Percentiles rank a stretch among this genome's conserved stretches.
Evolutionary conservation across 2,888 invertebrate genomes (phyloP).

Genomic region (Dioctria linearis): DNA sequence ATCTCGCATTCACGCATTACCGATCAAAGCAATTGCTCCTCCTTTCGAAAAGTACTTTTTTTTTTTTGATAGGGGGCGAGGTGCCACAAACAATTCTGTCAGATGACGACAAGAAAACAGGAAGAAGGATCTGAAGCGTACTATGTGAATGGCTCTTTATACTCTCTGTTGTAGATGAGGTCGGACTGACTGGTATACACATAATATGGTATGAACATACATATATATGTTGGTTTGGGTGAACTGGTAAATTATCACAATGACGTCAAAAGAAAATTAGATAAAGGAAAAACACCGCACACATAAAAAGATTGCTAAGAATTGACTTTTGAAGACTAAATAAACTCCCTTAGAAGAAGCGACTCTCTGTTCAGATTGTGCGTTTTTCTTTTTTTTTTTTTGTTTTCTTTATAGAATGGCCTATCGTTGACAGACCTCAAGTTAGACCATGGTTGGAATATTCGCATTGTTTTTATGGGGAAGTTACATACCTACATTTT

Average conservation of each 20-base stretch:
- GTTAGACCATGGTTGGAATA: too few relatives aligned
- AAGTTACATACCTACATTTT: too few relatives aligned
- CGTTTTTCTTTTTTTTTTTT: too few relatives aligned
- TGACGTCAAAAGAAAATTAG: constrained; percentile 50
- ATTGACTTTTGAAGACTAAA: constrained; percentile 19
- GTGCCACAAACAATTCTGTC: constrained; percentile 54
- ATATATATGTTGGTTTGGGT: not conserved
- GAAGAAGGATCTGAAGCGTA: constrained; percentile 9
- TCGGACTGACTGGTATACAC: not conserved
- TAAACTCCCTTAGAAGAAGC: not conserved
- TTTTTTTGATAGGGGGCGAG: constrained; percentile 19
- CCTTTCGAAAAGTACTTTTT: not conserved
- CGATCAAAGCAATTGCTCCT: constrained; percentile 51
- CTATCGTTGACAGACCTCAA: too few relatives aligned
- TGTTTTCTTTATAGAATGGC: too few relatives aligned
- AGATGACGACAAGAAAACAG: constrained; percentile 5
- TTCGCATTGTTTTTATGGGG: too few relatives aligned
- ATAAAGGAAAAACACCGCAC: constrained; percentile 46
- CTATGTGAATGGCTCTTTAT: constrained; percentile 6
- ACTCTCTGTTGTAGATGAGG: not conserved
- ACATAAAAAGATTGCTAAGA: constrained; percentile 3
- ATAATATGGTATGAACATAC: too few relatives aligned
- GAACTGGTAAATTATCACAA: constrained; percentile 43
- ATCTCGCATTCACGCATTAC: constrained; percentile 53
- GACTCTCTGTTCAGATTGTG: not conserved